Percentiles rank a stretch among this genome's conserved stretches.
Evolutionary conservation across 2,113 vertebrate species (phyloP).

Genomic region (Casuarius casuarius): DNA sequence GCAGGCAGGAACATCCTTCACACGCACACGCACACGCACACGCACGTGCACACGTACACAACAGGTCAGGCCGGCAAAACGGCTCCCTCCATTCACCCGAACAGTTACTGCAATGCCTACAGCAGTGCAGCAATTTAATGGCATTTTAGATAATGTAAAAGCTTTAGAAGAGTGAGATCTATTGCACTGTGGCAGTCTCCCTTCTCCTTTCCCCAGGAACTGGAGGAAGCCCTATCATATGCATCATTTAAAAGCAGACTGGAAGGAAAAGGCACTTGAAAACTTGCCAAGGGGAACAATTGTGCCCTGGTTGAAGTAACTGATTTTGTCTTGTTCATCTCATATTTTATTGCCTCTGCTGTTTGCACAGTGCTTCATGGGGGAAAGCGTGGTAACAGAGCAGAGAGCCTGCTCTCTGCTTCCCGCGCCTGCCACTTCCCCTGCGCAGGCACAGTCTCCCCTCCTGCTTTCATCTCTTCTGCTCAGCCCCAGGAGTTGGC

Average conservation of each 20-base stretch:
- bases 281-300: not conserved
- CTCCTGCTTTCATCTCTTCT: not conserved
- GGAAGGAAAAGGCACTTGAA: constrained; percentile 8
- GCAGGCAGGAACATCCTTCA: accelerated
- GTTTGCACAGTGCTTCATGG: not conserved
- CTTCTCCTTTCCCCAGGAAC: not conserved
- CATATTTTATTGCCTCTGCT: not conserved
- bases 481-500: not conserved
- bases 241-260: not conserved
- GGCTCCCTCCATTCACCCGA: not conserved
- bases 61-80: not conserved
- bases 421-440: accelerated
- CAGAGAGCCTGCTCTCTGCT: not conserved
- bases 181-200: not conserved
- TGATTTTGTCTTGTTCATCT: constrained; percentile 17
- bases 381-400: accelerated
- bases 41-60: not conserved
- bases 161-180: not conserved
- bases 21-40: no score
- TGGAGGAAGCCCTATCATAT: not conserved
- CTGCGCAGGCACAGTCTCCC: accelerated
- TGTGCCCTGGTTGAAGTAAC: not conserved
- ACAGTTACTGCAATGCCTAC: not conserved
- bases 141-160: not conserved
- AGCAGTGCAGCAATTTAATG: not conserved